Evolutionary conservation across 1,140 invertebrate genomes (phyloP).

Genomic region (Brachionus rotundiformis): DNA sequence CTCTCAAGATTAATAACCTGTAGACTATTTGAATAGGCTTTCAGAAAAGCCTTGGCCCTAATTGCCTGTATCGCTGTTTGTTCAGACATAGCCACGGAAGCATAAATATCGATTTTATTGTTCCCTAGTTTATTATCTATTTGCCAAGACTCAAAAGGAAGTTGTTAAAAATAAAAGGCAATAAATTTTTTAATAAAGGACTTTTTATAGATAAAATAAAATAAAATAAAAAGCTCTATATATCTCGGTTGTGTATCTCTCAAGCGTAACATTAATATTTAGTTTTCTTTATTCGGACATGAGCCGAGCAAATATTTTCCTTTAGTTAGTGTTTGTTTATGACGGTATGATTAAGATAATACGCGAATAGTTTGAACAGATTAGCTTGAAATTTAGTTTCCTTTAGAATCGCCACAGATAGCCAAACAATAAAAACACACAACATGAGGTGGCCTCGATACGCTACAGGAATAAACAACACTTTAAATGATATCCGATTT

Average conservation of each 20-base stretch:
- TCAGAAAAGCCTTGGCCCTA: not conserved
- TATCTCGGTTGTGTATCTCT: not conserved
- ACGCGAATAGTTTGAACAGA: not conserved
- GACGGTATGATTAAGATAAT: conserved; percentile 30
- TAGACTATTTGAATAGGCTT: not conserved
- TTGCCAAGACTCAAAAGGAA: conserved; percentile 2
- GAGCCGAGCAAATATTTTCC: conserved; percentile 15
- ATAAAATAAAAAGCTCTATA: not conserved
- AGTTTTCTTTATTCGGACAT: conserved; percentile 11
- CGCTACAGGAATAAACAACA: conserved; percentile 9
- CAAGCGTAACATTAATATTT: conserved; percentile 39
- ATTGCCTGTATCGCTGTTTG: not conserved
- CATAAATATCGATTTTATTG: conserved; percentile 7
- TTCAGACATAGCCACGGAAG: not conserved
- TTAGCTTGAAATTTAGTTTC: conserved; percentile 35
- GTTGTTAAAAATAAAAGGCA: not conserved
- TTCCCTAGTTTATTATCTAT: not conserved
- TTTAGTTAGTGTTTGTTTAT: conserved; percentile 1
- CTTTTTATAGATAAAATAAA: not conserved
- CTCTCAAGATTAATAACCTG: not conserved
- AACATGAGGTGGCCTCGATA: not conserved
- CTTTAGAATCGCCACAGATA: conserved; percentile 1
- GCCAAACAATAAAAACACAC: not conserved
- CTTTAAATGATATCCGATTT: conserved; percentile 15
- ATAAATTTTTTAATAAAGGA: conserved; percentile 1